Conservation (phyloP, 2,113 vertebrate species). For the Oncorhynchus kisutch region DNA sequence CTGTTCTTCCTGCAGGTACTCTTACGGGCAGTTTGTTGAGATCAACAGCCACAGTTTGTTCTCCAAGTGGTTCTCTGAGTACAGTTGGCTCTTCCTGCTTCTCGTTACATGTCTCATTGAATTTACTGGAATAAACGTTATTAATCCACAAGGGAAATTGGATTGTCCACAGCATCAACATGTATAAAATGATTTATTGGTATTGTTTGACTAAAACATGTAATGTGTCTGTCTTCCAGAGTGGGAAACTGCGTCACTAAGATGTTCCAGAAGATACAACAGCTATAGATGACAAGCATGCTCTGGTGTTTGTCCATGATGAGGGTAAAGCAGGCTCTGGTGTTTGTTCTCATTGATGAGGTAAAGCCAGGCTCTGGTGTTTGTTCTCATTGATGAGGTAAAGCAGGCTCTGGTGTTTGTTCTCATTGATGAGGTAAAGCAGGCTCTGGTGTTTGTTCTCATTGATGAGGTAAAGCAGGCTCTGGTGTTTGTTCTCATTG, state of each 20-base stretch:
- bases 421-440: slow-evolving; percentile 82
- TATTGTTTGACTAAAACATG: slow-evolving; percentile 5
- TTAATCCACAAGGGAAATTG: too few species aligned
- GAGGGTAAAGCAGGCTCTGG: slow-evolving; percentile 80
- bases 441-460: slow-evolving; percentile 93
- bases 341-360: slow-evolving; percentile 91
- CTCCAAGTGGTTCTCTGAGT: slow-evolving; percentile 99
- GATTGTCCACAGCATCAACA: not conserved
- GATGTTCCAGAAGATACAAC: slow-evolving; percentile 99
- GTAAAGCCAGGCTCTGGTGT: slow-evolving; percentile 86
- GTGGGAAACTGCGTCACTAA: slow-evolving; percentile 96
- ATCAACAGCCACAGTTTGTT: slow-evolving; percentile 99
- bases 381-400: slow-evolving; percentile 85
- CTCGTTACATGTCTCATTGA: not conserved
- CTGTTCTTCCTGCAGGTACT: slow-evolving; percentile 76
- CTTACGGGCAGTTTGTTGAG: slow-evolving; percentile 91
- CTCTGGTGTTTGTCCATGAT: slow-evolving; percentile 86
- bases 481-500: slow-evolving; percentile 95
- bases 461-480: slow-evolving; percentile 84
- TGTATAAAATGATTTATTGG: not conserved
- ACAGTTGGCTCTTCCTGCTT: slow-evolving; percentile 34
- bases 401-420: slow-evolving; percentile 94
- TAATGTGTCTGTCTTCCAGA: slow-evolving; percentile 74
- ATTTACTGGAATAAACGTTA: too few species aligned
- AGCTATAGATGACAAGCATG: slow-evolving; percentile 91